Base-by-base conservation (phyloP, 2,113 vertebrate species). In the Maccullochella peelii region DNA sequence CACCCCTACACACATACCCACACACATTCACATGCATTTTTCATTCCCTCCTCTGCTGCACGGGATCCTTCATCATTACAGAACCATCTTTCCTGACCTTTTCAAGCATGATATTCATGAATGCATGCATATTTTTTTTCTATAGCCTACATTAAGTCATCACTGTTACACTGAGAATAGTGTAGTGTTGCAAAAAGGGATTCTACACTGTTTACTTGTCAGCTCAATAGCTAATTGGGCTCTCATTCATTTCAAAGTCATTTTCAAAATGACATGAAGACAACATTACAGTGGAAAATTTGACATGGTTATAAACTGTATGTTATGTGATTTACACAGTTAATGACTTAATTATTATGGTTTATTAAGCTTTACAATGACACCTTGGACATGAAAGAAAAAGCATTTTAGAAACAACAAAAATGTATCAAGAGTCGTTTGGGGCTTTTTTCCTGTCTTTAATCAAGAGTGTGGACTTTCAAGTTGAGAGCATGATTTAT, bases 71-170 rank as follows among this genome's bases (percentile, higher is more conserved):
- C 57, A 83, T 88, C 75, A 90, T 91, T 80, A 74, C 38, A 55
- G 18, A 61, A 40, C 49, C 25, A 82, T 89, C 69, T 73, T 86
- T 85, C 70, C 58, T 85, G 82, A 86, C 87, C 80, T 90, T 88
- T 88, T 74, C 79, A 62, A 50, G 77, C 57, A 47, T 68, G 76
- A 69, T 73, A 80, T 73, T 79, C 65, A 69, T 78, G 57, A 81
- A 78, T 79, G 68, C 81, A 52, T 72, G 70, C 44, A 12, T 80
- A n/a, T 59, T 80, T 88, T 81, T 84, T 57, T 62, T 85, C 66
- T 38, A 68, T 49, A 73, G 65, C 40, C 61, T 20, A 40, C 67
- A 85, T 89, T 79, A 81, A 84, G 62, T 82, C 44, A 2, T 77
- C 23, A 5, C 21, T 61, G 0, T 78, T 47, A 18, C 54, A 83